Conservation (phyloP, 2,113 vertebrate species). For the Ameiurus melas region DNA sequence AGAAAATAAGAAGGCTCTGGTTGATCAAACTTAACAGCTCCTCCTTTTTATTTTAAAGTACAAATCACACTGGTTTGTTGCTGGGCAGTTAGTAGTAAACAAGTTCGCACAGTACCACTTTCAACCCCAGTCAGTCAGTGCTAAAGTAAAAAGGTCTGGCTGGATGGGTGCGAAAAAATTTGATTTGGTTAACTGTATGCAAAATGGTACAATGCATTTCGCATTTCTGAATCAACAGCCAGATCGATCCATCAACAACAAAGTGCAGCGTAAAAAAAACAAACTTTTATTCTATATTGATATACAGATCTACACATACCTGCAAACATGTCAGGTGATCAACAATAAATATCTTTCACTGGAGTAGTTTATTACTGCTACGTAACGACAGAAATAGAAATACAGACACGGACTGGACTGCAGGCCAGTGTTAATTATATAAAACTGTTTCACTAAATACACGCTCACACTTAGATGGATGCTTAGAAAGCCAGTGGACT, state of each 20-base stretch:
- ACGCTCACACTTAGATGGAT: not conserved
- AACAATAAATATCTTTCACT: not conserved
- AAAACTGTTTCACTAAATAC: not conserved
- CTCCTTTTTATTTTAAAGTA: not conserved
- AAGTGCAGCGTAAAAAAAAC: not conserved
- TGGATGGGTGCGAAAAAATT: not conserved
- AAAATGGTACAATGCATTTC: not conserved
- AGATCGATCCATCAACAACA: not conserved
- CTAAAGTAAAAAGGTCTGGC: not conserved
- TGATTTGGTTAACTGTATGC: not conserved
- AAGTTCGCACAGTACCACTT: not conserved
- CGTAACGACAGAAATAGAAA: not conserved
- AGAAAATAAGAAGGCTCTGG: not conserved
- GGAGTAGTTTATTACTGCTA: not conserved
- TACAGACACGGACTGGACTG: not conserved
- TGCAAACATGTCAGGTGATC: too few species aligned
- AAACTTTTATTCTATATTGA: not conserved
- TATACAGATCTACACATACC: not conserved
- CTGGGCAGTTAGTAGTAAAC: not conserved
- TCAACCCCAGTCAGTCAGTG: not conserved
- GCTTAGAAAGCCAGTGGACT: not conserved
- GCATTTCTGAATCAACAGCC: not conserved
- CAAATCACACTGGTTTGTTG: not conserved
- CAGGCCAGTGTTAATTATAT: not conserved
- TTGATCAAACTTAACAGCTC: not conserved